Evolutionary conservation across 1,140 invertebrate genomes (phyloP).

Genomic region (Heliconius himera): DNA sequence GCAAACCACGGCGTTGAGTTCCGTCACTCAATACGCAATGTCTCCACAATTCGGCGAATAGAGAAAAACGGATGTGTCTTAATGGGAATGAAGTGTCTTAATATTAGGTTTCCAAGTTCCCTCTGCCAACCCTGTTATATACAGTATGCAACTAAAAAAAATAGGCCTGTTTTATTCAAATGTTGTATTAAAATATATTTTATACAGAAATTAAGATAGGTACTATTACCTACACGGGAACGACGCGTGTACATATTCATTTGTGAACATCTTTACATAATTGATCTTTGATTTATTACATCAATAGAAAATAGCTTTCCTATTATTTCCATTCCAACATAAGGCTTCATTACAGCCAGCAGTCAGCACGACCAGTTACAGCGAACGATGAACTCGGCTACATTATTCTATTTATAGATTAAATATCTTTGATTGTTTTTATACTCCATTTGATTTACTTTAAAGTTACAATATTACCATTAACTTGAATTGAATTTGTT

Average conservation of each 20-base stretch:
- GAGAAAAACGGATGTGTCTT: too few species aligned
- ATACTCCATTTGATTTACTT: neutral
- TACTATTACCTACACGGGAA: neutral
- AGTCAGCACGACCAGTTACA: neutral
- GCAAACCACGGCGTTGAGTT: too few species aligned
- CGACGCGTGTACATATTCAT: neutral
- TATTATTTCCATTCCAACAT: constrained; percentile 5
- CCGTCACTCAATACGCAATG: too few species aligned
- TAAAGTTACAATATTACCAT: neutral
- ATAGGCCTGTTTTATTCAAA: neutral
- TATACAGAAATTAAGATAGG: neutral
- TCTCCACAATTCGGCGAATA: too few species aligned
- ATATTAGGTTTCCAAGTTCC: too few species aligned
- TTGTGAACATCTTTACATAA: neutral
- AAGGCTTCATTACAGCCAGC: constrained; percentile 24
- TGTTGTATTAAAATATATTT: neutral
- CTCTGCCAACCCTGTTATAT: too few species aligned
- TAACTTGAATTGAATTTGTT: neutral
- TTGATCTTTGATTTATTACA: constrained; percentile 5
- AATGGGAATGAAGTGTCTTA: too few species aligned
- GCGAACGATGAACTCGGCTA: constrained; percentile 20
- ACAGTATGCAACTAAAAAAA: too few species aligned
- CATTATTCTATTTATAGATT: constrained; percentile 25
- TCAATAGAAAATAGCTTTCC: neutral
- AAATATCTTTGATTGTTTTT: constrained; percentile 9